phyloP scores from a whole-genome alignment of 2,888 invertebrate species.

The Hartigia nigra region DNA sequence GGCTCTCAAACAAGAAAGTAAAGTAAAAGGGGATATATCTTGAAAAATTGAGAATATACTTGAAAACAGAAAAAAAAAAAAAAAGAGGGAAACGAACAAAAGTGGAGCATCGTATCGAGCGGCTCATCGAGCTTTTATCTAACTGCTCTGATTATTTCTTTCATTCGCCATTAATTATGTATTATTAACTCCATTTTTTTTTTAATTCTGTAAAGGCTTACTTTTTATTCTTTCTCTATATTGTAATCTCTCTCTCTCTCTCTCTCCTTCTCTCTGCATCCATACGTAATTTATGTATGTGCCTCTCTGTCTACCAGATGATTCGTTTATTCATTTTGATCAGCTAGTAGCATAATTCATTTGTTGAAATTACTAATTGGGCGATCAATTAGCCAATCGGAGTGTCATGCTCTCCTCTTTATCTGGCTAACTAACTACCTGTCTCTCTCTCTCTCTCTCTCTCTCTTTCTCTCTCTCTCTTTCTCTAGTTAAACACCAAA shows the following conservation, averaged over 20 bases:
- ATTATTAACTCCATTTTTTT: slow-evolving; percentile 8
- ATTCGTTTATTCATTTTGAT: not conserved
- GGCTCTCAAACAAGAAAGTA: not conserved
- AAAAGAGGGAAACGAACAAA: not conserved
- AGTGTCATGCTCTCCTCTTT: not conserved
- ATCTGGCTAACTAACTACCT: not conserved
- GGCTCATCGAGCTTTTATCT: slow-evolving; percentile 2
- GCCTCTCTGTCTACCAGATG: not conserved
- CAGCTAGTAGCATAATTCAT: not conserved
- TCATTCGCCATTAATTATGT: slow-evolving; percentile 15
- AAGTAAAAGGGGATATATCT: not conserved
- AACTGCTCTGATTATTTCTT: slow-evolving; percentile 19
- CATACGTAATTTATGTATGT: not conserved
- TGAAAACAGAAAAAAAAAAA: too few species aligned
- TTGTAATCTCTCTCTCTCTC: slow-evolving; percentile 3
- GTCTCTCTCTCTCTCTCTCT: not conserved
- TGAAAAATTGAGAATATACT: not conserved
- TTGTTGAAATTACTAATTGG: not conserved
- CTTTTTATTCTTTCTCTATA: slow-evolving; percentile 10
- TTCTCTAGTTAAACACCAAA: not conserved
- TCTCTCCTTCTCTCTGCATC: not conserved
- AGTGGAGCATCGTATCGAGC: slow-evolving; percentile 2
- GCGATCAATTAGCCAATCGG: not conserved
- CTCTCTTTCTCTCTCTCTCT: too few species aligned
- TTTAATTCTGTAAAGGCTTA: slow-evolving; percentile 25